phyloP scores from a whole-genome alignment of 2,797 vertebrate species.

The Xenopus petersii region DNA sequence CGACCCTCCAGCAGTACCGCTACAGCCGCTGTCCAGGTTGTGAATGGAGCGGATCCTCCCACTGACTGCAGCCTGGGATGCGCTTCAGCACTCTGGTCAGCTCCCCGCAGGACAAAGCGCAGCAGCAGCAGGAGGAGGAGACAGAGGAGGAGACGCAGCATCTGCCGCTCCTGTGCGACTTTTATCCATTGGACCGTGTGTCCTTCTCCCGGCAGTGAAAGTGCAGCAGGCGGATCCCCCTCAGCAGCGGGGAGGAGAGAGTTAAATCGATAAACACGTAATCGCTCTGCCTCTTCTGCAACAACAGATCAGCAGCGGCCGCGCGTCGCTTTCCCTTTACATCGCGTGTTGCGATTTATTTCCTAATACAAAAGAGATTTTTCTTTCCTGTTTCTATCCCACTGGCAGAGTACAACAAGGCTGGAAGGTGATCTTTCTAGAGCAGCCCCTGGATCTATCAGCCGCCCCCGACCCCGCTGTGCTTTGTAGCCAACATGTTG shows the following conservation, averaged over 20 bases:
- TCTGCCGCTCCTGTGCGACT: background rate
- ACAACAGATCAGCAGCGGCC: slow-evolving; percentile 63
- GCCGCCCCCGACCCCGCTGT: no score
- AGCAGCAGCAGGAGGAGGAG: background rate
- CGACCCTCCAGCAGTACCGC: no score
- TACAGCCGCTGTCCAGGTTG: no score
- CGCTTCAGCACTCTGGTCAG: slow-evolving; percentile 70
- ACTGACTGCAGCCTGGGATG: background rate
- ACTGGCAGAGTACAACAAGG: background rate
- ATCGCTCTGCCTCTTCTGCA: slow-evolving; percentile 75
- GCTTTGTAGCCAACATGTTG: slow-evolving; percentile 71
- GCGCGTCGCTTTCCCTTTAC: slow-evolving; percentile 55
- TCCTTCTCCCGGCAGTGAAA: background rate
- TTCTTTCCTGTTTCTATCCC: background rate
- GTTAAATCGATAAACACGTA: slow-evolving; percentile 78
- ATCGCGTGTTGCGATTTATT: background rate
- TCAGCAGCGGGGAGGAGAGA: slow-evolving; percentile 74
- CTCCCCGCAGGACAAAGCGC: slow-evolving; percentile 50
- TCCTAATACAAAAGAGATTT: no score
- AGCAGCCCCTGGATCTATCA: no score
- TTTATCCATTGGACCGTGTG: slow-evolving; percentile 44
- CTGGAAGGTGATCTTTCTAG: background rate
- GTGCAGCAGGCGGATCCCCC: slow-evolving; percentile 22
- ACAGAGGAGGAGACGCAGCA: slow-evolving; percentile 2
- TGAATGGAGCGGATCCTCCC: background rate